Base-by-base conservation (phyloP, 2,888 invertebrate species). In the Chymomyza procnemis region DNA sequence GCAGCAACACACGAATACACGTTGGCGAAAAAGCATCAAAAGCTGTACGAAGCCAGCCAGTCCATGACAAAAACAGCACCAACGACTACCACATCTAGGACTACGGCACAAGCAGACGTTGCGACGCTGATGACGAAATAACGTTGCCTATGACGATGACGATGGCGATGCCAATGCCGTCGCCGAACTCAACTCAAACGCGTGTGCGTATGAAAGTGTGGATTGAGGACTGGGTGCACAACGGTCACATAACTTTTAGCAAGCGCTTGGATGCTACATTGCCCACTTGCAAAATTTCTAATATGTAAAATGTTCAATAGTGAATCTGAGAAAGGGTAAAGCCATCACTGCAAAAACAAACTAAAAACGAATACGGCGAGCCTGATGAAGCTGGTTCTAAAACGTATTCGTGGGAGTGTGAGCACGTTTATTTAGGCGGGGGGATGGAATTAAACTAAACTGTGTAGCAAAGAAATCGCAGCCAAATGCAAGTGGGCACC, bases 221-320 rank as follows among this genome's bases (percentile, higher is more conserved):
- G 19, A 47, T 21, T 57, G 58, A 18, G 22, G 64, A 12, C 50
- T 14, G 48, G 22, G 52, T 9, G 55, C 12, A 67, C 65, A 75
- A 75, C 61, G 76, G 84, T 71, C 81, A 85, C 78, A 81, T 85
- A 81, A 82, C 85, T 81, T 82, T 84, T 78, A 76, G 75, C 79
- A 63, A 61, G 63, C 66, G 73, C 68, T 61, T 58, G 47, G 21
- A 54, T 21, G 21, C 21, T 54, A 18, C 19, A 21, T 12, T 54
- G 54, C 16, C 80, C 87, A 81, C 81, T 85, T 85, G 83, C 81
- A 73, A 85, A 81, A 87, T 83, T 84, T 87, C 88, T 87, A 85
- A 87, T 85, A 83, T 83, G 83, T 86, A 87, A 85, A 85, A 85
- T 84, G 86, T 84, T 87, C 84, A 85, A 85, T 85, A 80, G 82